phyloP scores from a whole-genome alignment of 1,140 invertebrate species.

The Drosophila pseudoobscura region DNA sequence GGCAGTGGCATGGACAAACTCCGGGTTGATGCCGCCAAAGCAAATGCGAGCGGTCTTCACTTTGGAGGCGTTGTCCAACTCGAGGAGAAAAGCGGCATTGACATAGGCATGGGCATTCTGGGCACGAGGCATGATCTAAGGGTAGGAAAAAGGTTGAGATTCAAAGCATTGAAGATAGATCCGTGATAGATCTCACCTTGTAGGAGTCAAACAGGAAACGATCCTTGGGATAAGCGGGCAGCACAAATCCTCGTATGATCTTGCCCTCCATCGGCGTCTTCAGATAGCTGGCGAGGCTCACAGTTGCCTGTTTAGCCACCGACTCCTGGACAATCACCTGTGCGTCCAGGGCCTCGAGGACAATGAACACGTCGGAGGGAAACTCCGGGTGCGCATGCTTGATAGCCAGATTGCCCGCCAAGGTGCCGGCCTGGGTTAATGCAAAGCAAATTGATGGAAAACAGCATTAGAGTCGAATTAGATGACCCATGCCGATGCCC shows the following conservation, averaged over 20 bases:
- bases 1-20: conserved; percentile 88
- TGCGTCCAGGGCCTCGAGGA: conserved; percentile 88
- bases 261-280: conserved; percentile 49
- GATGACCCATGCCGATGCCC: too few species aligned
- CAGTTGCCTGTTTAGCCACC: conserved; percentile 25
- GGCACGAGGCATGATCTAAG: conserved; percentile 89
- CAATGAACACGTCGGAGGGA: conserved; percentile 90
- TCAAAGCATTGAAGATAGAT: too few species aligned
- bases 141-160: background rate
- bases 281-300: conserved; percentile 59
- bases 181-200: conserved; percentile 84
- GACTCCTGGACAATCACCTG: conserved; percentile 67
- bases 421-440: conserved; percentile 85
- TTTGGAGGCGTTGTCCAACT: conserved; percentile 83
- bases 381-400: conserved; percentile 89
- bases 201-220: conserved; percentile 73
- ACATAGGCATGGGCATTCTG: conserved; percentile 94
- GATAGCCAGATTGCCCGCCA: conserved; percentile 92
- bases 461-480: conserved; percentile 2
- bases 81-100: conserved; percentile 91
- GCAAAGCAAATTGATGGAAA: conserved; percentile 16
- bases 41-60: conserved; percentile 83
- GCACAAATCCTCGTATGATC: conserved; percentile 58
- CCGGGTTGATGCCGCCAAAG: conserved; percentile 88
- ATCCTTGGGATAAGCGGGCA: conserved; percentile 54